A percentile compares a stretch with the other conserved stretches of the same genome.
These are phyloP conservation scores for Dicrurus megarhynchus DNA, from an alignment of 2,113 vertebrate genomes.

Conservation along the genomic window DNA sequence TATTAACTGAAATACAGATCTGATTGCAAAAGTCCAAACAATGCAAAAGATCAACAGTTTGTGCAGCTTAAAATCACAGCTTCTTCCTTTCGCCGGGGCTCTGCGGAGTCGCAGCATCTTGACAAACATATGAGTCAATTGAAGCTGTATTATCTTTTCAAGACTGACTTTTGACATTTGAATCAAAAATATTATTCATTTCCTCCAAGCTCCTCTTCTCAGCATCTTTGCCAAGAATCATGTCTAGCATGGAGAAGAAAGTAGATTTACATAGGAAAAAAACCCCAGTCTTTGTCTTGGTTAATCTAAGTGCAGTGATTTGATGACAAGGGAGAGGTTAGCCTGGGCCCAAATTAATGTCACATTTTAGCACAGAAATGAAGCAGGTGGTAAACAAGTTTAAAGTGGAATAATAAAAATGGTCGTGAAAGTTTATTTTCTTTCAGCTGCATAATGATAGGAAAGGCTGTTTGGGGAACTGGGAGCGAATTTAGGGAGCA, in stretches of 20 bases:
- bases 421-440: neutral
- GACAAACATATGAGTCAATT: neutral
- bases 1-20: neutral
- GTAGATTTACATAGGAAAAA: neutral
- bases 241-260: neutral
- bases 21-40: neutral
- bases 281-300: neutral
- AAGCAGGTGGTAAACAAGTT: neutral
- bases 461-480: neutral
- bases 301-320: neutral
- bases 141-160: neutral
- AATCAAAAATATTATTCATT: slow-evolving; percentile 15
- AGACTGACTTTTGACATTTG: neutral
- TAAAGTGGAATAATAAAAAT: neutral
- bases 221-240: neutral
- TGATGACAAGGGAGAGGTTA: neutral
- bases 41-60: slow-evolving; percentile 1
- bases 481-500: neutral
- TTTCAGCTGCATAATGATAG: neutral
- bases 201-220: neutral
- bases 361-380: neutral
- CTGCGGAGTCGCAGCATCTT: neutral
- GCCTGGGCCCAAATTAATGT: neutral
- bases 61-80: neutral
- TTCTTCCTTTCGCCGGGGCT: neutral